Base-by-base conservation (phyloP, 2,113 vertebrate species). In the Todiramphus chloris region DNA sequence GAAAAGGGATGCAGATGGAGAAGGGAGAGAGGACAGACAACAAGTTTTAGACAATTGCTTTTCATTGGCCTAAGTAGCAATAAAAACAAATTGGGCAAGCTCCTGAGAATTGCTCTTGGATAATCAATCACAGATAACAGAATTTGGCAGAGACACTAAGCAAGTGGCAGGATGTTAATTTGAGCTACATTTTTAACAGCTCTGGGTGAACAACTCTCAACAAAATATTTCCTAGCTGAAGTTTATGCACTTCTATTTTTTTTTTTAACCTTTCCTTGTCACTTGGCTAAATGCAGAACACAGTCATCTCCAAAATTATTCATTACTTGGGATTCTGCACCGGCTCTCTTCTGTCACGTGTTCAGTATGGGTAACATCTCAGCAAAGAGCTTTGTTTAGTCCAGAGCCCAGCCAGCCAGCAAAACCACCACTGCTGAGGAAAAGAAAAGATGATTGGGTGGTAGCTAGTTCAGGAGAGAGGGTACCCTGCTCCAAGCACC, bases 71-170 rank as follows among this genome's bases (percentile, higher is more conserved):
- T 75, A 94, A 87, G 37, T 83, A 89, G 80, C 63, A 94, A 77
- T 77, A 73, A 89, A 96, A 95, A 83, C 50, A 82, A 92, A 78
- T 48, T 80, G 89, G 80, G 67, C 80, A 91, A 80, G 60, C 6
- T 86, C 79, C 68, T 0, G 3, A 89, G 91, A 90, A 87, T 10
- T 89, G 39, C 28, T 90, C 39, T 77, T 90, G 82, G 27, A 80
- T 78, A 90, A 91, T 87, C 87, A 94, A 76, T 90, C 76, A 94
- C 59, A 59, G 80, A 94, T 33, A 96, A 85, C 80, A 87, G 83
- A 94, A 70, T 88, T 66, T 90, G 80, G 30, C 83, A 96, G 87
- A 92, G 84, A 46, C 62, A 94, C 63, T 59, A 74, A 93, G 78
- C 73, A 82, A 94, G 82, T 53, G 70, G 84, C 69, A 87, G 69